Evolutionary conservation across 2,113 vertebrate species (phyloP).

Genomic region (Podarcis cretensis): DNA sequence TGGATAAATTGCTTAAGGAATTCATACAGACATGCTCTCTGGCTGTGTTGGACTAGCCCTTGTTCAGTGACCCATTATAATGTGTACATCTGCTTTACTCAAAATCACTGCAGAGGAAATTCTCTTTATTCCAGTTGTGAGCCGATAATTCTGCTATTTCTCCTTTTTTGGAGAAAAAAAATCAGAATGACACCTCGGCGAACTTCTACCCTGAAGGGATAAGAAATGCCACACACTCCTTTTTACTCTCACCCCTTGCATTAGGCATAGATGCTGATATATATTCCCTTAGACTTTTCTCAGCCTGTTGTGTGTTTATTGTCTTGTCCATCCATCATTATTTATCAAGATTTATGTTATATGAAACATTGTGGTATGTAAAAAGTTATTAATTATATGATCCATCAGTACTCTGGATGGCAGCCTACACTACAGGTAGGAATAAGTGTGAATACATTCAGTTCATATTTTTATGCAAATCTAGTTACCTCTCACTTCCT

Average conservation of each 20-base stretch:
- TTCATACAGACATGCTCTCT: not conserved
- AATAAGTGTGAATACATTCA: too few species aligned
- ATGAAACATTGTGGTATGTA: not conserved
- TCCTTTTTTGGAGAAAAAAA: not conserved
- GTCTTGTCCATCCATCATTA: not conserved
- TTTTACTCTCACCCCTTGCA: not conserved
- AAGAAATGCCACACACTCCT: not conserved
- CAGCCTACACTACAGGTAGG: not conserved
- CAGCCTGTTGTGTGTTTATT: not conserved
- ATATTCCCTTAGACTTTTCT: not conserved
- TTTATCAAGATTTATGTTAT: not conserved
- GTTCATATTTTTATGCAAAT: too few species aligned
- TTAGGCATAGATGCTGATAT: not conserved
- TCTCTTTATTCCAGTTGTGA: not conserved
- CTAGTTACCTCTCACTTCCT: too few species aligned
- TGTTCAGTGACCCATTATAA: not conserved
- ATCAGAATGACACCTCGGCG: not conserved
- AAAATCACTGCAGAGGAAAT: not conserved
- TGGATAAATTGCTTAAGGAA: not conserved
- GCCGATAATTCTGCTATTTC: not conserved
- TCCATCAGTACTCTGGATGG: not conserved
- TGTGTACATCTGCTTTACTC: not conserved
- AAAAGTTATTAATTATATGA: not conserved
- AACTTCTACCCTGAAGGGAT: not conserved
- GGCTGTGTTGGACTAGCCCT: not conserved